phyloP scores from a whole-genome alignment of 1,140 invertebrate genomes.

The Leptonema lineaticorne region DNA sequence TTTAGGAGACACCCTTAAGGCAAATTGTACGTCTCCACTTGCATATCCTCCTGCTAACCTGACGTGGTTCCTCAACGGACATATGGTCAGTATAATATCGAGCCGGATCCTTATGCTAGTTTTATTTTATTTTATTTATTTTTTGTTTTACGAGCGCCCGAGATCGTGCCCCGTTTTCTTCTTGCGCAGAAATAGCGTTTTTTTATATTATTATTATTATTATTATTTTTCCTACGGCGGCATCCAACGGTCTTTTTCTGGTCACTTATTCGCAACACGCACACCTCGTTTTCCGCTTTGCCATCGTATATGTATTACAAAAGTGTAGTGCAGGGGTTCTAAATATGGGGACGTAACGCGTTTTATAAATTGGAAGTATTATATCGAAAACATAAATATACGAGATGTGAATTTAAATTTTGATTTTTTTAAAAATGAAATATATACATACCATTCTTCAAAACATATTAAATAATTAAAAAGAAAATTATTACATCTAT shows the following conservation, averaged over 20 bases:
- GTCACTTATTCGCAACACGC: constrained; percentile 1
- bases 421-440: too few species aligned
- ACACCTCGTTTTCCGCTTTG: constrained; percentile 3
- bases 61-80: constrained; percentile 59
- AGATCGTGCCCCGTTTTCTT: background rate
- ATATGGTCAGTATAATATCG: constrained; percentile 50
- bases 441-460: too few species aligned
- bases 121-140: background rate
- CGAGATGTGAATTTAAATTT: too few species aligned
- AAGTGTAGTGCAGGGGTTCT: too few species aligned
- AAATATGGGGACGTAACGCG: too few species aligned
- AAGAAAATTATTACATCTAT: too few species aligned
- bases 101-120: background rate
- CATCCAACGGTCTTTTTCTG: too few species aligned
- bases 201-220: too few species aligned
- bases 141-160: background rate
- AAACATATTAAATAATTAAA: too few species aligned
- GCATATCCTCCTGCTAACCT: constrained; percentile 58
- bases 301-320: constrained; percentile 1
- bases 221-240: background rate
- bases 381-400: too few species aligned
- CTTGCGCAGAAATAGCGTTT: too few species aligned
- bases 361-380: too few species aligned
- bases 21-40: constrained; percentile 56
- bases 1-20: constrained; percentile 54